A percentile compares a stretch with the other conserved stretches of the same genome.
These are phyloP conservation scores for Meleagris gallopavo DNA, from an alignment of 2,113 vertebrate species.

Conservation along the genomic window DNA sequence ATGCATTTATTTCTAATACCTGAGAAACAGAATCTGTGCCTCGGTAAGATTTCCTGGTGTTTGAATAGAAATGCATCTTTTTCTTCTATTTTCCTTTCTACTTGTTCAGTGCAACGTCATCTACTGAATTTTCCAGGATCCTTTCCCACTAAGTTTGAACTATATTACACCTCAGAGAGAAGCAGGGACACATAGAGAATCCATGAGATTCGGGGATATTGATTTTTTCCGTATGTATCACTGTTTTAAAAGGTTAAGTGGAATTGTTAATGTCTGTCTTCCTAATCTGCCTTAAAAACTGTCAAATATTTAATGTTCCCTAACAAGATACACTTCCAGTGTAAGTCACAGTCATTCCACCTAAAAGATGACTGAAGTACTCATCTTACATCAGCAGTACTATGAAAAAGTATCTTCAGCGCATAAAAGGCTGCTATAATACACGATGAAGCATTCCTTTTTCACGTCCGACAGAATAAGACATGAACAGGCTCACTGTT, in stretches of 20 bases:
- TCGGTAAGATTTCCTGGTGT: not conserved
- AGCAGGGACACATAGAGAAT: not conserved
- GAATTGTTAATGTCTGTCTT: not conserved
- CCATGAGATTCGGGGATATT: not conserved
- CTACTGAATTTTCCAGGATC: not conserved
- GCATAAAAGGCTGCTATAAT: not conserved
- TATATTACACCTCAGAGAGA: not conserved
- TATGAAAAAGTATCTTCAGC: not conserved
- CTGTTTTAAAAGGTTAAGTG: not conserved
- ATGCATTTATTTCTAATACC: not conserved
- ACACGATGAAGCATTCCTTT: not conserved
- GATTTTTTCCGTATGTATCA: too few relatives aligned
- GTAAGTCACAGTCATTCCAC: not conserved
- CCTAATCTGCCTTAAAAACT: not conserved
- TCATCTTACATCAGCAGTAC: not conserved
- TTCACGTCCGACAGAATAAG: not conserved
- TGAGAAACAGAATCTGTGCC: not conserved
- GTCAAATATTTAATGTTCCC: not conserved
- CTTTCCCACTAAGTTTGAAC: not conserved
- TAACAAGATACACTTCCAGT: not conserved
- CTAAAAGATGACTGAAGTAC: not conserved
- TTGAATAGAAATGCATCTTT: not conserved
- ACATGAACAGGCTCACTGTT: not conserved
- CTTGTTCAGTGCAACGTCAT: not conserved
- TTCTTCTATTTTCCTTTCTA: not conserved